phyloP scores from a whole-genome alignment of 2,797 vertebrate genomes.

The Malurus splendens region DNA sequence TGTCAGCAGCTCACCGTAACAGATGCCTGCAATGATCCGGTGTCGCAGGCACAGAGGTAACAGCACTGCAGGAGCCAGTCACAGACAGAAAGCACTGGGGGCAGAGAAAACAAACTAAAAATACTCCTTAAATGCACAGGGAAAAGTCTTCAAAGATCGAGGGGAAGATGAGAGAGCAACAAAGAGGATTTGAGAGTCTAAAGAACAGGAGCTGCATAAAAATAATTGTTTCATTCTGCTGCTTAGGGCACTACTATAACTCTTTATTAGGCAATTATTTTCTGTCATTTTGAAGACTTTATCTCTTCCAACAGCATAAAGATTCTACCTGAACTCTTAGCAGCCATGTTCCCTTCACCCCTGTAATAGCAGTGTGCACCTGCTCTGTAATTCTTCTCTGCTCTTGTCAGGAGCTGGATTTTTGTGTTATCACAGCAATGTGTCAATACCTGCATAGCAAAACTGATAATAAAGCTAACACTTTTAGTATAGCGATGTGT shows the following conservation, averaged over 20 bases:
- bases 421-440: not conserved
- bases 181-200: conserved; percentile 15
- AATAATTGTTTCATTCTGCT: conserved; percentile 35
- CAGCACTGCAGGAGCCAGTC: not conserved
- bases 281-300: conserved; percentile 34
- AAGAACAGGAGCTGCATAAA: not conserved
- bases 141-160: not conserved
- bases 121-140: not conserved
- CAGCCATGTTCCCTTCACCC: not conserved
- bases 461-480: not conserved
- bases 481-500: not conserved
- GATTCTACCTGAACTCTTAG: conserved; percentile 1
- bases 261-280: conserved; percentile 58
- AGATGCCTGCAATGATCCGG: conserved; percentile 3
- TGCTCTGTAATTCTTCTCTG: not conserved
- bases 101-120: not conserved
- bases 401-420: not conserved
- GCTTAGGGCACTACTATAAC: conserved; percentile 19
- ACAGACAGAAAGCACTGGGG: not conserved
- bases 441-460: conserved; percentile 21
- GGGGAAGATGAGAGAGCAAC: not conserved
- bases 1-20: conserved; percentile 1
- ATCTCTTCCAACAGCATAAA: not conserved
- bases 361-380: not conserved
- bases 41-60: not conserved